Base-by-base conservation (phyloP, 2,888 invertebrate genomes). In the Blera fallax region DNA sequence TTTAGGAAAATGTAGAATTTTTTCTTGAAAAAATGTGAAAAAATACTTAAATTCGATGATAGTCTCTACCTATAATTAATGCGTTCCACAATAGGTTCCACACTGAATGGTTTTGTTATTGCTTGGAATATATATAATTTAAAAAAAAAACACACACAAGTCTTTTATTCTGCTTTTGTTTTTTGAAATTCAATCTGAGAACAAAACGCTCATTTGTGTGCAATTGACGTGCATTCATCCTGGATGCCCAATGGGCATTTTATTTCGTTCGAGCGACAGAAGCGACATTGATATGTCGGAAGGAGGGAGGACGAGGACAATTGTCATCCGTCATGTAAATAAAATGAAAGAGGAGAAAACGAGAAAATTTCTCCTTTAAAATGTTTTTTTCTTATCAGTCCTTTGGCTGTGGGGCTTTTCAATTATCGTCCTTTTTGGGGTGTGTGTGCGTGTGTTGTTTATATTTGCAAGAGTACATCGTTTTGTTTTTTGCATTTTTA, bases 61-160 rank as follows among this genome's bases (percentile, higher is more conserved):
- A 79, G 81, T 85, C 72, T 81, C 76, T 85, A 85, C 81, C 80
- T 81, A 76, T 76, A 81, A 79, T 77, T 64, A 65, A 76, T 81
- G 72, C 70, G 74, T 60, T 85, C 85, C 85, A 85, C 85, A 77
- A 76, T 81, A 62, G 16, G 72, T 72, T 81, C 85, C 85, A 85
- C 85, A 74, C n/a, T 1, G 10, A n/a, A 70, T 48, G 14, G 18
- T 81, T 70, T 81, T 85, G 72, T 74, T 79, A 73, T 54, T 79
- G 37, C 45, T 56, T 67, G 11, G 16, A 18, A 34, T 65, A 50
- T 67, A 8, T 58, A 50, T 67, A 8, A 50, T 76, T 76, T 58
- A 8, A 7, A 60, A 43, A 70, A 40, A 14, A 1, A n/a, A n/a
- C 11, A 11, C 45, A n/a, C 1, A 24, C 1, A 16, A 24, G 10